Evolutionary conservation across 2,888 invertebrate species (phyloP).

Genomic region (Trichopoda pennipes): DNA sequence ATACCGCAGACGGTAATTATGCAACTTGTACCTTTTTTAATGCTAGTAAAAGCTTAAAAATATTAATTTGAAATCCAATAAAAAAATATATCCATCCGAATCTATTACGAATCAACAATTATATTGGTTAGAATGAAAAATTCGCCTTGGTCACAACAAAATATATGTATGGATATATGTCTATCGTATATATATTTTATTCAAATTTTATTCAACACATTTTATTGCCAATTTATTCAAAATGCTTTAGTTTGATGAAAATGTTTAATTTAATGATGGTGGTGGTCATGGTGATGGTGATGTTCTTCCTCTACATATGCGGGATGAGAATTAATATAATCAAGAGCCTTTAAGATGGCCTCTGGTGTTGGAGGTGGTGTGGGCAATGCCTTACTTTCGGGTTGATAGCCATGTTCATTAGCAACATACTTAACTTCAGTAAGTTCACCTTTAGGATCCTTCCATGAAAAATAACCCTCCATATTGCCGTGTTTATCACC

Average conservation of each 20-base stretch:
- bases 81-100: too few species aligned
- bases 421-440: constrained; percentile 74
- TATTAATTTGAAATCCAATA: too few species aligned
- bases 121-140: too few species aligned
- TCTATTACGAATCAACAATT: too few species aligned
- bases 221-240: too few species aligned
- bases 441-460: constrained; percentile 75
- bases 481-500: constrained; percentile 75
- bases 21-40: too few species aligned
- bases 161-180: too few species aligned
- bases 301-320: constrained; percentile 15
- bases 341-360: constrained; percentile 75
- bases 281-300: constrained; percentile 7
- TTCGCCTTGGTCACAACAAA: too few species aligned
- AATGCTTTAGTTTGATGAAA: background rate
- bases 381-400: constrained; percentile 69
- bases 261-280: background rate
- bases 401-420: constrained; percentile 76
- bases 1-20: too few species aligned
- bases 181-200: too few species aligned
- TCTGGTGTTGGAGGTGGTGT: constrained; percentile 71
- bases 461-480: constrained; percentile 73
- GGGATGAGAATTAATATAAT: constrained; percentile 81
- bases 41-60: too few species aligned
- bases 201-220: too few species aligned